Base-by-base conservation (phyloP, 2,113 vertebrate genomes). In the Coracopsis vasa region DNA sequence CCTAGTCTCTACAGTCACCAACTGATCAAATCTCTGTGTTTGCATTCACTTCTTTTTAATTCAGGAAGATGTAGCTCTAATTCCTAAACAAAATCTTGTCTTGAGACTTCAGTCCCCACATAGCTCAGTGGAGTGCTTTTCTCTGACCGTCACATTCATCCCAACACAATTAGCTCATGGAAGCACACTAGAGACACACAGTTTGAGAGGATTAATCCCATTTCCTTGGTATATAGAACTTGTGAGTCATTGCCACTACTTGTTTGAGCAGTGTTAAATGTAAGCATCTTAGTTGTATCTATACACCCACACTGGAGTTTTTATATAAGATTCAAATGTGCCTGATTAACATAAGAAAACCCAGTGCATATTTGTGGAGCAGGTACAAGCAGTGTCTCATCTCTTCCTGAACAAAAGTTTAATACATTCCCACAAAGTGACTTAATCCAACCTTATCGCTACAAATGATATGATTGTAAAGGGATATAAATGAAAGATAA, bases 321-420 rank as follows among this genome's bases (percentile, higher is more conserved):
- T 96, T 94, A 92, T 88, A 48, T 94, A 95, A 97, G 89, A 96
- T 66, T 96, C 56, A 93, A 78, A 95, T 95, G 75, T 92, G 80
- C 45, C 86, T 79, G 48, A 97, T 95, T 96, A 94, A 53, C 85
- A 94, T 95, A 94, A 96, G 95, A 95, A 97, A 97, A 97, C 90
- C 75, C 72, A 66, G 86, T 45, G 56, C 61, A 79, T 92, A 88
- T 93, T 86, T 93, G 88, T 70, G 74, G 66, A 96, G 92, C 92
- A 95, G 90, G 91, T 93, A 88, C 93, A 86, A 95, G 88, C 31
- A 62, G 58, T 93, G 93, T 81, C 88, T 97, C 95, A 97, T 96
- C 88, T 89, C 66, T 85, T 94, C 83, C 96, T 94, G 86, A 97
- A 94, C 88, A 95, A 95, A 96, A 97, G 90, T 79, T 90, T 96